Base-by-base conservation (phyloP, 2,113 vertebrate genomes). In the Choloepus hoffmanni region DNA sequence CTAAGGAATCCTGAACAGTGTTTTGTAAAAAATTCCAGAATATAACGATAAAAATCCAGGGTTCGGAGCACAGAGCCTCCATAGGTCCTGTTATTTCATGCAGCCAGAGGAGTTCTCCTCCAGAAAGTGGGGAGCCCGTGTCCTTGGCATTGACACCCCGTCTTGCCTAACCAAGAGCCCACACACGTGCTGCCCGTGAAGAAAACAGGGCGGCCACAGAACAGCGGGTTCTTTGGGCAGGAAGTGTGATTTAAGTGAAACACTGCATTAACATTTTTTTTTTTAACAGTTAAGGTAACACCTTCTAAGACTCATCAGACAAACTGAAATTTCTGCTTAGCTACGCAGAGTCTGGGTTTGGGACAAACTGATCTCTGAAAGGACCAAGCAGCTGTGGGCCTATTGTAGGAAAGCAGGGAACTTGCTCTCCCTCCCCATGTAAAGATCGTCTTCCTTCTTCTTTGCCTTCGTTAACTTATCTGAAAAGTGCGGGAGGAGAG, bases 321-420 rank as follows among this genome's bases (percentile, higher is more conserved):
- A 76, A 72, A 78, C 83, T n/a, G 48, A 83, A 84, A 6, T 55
- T 76, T 90, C 43, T 96, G 77, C 78, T 70, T 79, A 85, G 85
- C 79, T 50, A 28, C 63, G 28, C 53, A 63, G 81, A 91, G 72
- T 89, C 58, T 85, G 40, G 58, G 58, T 18, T n/a, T 1, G 13
- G 87, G 43, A 82, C 84, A 77, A 16, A 67, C 26, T 77, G 79
- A 67, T 95, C 50, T 93, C 77, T 68, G 76, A 48, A 92, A 70
- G 72, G 28, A 60, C 77, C 24, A 18, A 53, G 90, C 72, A 28
- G 26, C 50, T 0, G 12, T 0, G 28, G 18, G 23, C 7, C n/a
- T 77, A 58, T 60, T 86, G 3, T 79, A 62, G 90, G 95, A 97
- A 90, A 55, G 76, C 60, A 26, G 36, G 50, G 62, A 76, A 65